Percentiles rank a stretch among this genome's conserved stretches.
phyloP scores from a whole-genome alignment of 2,113 vertebrate species.

The Natator depressus region DNA sequence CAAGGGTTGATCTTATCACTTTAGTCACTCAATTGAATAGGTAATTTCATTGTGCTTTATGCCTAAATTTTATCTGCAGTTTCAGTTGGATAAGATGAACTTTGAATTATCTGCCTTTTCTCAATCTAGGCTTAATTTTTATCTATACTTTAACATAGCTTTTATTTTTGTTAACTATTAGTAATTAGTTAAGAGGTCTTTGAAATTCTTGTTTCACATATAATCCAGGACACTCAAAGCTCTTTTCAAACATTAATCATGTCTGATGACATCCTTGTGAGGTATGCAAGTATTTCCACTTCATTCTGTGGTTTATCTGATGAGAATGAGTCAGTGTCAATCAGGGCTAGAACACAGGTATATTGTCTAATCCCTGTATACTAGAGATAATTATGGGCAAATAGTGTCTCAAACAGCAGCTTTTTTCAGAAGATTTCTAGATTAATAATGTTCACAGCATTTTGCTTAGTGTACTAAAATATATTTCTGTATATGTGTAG shows the following conservation, averaged over 20 bases:
- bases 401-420: neutral
- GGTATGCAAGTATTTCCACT: conserved; percentile 17
- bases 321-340: conserved; percentile 51
- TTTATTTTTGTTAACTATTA: neutral
- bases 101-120: neutral
- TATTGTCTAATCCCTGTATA: neutral
- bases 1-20: neutral
- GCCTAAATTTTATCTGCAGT: neutral
- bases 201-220: conserved; percentile 28
- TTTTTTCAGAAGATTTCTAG: neutral
- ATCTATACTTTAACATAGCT: neutral
- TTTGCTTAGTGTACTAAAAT: neutral
- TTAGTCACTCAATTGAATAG: neutral
- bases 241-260: conserved; percentile 27
- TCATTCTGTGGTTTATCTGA: conserved; percentile 33
- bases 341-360: neutral
- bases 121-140: neutral
- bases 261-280: conserved; percentile 35
- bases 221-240: conserved; percentile 5
- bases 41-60: neutral
- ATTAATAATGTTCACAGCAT: neutral
- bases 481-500: fast-evolving
- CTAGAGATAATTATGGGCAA: neutral
- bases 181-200: conserved; percentile 7
- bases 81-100: neutral